phyloP scores from a whole-genome alignment of 2,888 invertebrate species.

The Vesta saturnalis region DNA sequence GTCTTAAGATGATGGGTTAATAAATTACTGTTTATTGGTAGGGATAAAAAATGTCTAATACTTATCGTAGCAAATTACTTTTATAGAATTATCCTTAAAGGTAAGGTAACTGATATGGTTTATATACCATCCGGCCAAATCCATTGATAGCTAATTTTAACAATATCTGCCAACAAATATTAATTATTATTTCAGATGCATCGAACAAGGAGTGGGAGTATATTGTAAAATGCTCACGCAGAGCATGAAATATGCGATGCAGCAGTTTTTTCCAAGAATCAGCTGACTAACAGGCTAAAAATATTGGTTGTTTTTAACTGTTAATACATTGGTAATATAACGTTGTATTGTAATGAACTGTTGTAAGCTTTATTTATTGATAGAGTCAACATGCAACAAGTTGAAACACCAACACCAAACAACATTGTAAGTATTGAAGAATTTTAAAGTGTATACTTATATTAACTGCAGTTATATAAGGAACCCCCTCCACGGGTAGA shows the following conservation, averaged over 20 bases:
- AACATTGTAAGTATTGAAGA: constrained; percentile 63
- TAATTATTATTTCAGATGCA: constrained; percentile 31
- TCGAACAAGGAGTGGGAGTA: constrained; percentile 16
- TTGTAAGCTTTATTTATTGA: no score
- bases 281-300: constrained; percentile 61
- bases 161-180: no score
- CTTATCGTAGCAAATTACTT: no score
- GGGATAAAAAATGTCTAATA: no score
- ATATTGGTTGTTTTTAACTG: constrained; percentile 48
- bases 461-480: constrained; percentile 51
- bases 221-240: constrained; percentile 31
- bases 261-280: constrained; percentile 53
- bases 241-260: constrained; percentile 55
- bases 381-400: constrained; percentile 67
- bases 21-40: no score
- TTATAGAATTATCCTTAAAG: no score
- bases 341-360: no score
- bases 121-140: no score
- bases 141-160: no score
- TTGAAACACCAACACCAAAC: constrained; percentile 67
- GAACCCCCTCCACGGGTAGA: constrained; percentile 75
- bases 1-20: no score
- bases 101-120: no score
- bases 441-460: no score
- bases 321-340: constrained; percentile 44